Evolutionary conservation across 2,888 invertebrate genomes (phyloP).

Genomic region (Dicranocentrus wangi): DNA sequence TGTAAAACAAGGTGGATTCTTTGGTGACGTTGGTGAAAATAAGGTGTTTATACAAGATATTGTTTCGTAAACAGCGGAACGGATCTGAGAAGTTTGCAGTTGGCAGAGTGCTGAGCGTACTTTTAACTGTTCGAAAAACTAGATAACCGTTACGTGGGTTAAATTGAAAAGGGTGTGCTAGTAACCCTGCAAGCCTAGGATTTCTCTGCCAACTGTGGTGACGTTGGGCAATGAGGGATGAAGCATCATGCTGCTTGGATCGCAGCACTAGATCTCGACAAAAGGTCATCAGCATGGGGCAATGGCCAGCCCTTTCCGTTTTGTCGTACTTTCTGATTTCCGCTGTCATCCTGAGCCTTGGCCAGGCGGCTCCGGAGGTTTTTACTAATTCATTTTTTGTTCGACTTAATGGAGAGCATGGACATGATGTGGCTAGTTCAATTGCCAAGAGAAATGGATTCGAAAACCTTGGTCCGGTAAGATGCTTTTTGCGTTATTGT

Average conservation of each 20-base stretch:
- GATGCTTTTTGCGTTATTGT: constrained; percentile 75
- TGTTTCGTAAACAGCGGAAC: too few species aligned
- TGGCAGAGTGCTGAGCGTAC: too few species aligned
- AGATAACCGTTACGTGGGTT: too few species aligned
- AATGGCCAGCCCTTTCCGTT: constrained; percentile 62
- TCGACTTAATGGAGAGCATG: constrained; percentile 86
- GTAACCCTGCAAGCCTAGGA: constrained; percentile 30
- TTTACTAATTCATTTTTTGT: constrained; percentile 98
- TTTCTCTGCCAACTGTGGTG: constrained; percentile 17
- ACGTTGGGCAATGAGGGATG: constrained; percentile 70
- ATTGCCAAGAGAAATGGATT: constrained; percentile 94
- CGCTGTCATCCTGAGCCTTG: constrained; percentile 60
- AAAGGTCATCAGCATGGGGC: constrained; percentile 66
- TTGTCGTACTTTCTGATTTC: constrained; percentile 56
- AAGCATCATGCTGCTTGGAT: constrained; percentile 68
- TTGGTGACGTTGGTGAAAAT: too few species aligned
- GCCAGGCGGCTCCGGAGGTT: constrained; percentile 79
- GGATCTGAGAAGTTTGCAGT: too few species aligned
- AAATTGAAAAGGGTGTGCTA: too few species aligned
- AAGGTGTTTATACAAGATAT: too few species aligned
- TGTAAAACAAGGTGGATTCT: too few species aligned
- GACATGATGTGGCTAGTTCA: constrained; percentile 84
- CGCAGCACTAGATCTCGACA: constrained; percentile 59
- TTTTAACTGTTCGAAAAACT: too few species aligned
- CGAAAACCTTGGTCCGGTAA: constrained; percentile 94